Evolutionary conservation across 2,797 vertebrate species (phyloP), one percentile per base, ranked within the genome.

Genomic region (Hippoglossus hippoglossus): DNA sequence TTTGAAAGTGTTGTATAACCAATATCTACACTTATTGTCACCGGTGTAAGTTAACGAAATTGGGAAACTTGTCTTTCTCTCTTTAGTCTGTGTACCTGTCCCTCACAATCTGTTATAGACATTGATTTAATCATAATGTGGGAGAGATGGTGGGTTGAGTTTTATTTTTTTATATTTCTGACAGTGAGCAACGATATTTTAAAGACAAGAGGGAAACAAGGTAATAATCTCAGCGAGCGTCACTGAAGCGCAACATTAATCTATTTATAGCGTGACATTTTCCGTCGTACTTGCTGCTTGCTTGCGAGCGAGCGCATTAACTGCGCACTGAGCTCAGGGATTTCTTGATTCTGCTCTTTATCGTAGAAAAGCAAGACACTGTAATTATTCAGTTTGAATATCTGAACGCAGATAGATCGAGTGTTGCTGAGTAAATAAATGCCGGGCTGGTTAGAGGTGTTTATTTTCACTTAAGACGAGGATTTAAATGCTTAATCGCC

Each of bases 221-320:
- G 49, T 60, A 56, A 59, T 59, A 44, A 79, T 80, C 51, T 77
- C 26, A 52, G 44, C 0, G 54, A 68, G 67, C 53, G 64, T 75
- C 76, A 22, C 19, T 36, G 46, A 63, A 74, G 73, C 76, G 61
- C 53, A 69, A 68, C 76, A 75, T 78, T 58, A 56, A 76, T 79
- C 66, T 85, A 86, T 84, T 84, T 76, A 77, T 63, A 86, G 62
- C 25, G 0, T 73, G 80, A 86, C 80, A 87, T 85, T 88, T 87
- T 75, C 80, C 71, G 58, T 69, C 66, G 75, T 67, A 61, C 79
- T 80, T 75, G 63, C 71, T 67, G 44, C 79, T 77, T 88, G 63
- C 71, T 63, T 73, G 67, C 19, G 60, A 72, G 68, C n/a, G 60
- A 75, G 68, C 62, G 73, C 72, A 68, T 67, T 69, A 54, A 67